phyloP scores from a whole-genome alignment of 2,113 vertebrate species.

The Platysternon megacephalum region DNA sequence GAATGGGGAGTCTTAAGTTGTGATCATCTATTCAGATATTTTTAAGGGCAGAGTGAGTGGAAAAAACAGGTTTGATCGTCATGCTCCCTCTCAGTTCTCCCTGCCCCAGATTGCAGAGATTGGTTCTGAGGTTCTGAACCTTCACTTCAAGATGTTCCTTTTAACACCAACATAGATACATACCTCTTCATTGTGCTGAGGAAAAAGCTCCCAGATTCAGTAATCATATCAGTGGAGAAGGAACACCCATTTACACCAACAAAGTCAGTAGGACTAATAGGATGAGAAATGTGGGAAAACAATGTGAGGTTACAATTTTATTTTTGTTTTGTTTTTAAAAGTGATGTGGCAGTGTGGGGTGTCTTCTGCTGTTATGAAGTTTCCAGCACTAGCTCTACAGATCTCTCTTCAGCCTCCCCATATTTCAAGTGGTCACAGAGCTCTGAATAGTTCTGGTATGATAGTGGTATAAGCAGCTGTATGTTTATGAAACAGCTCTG shows the following conservation, averaged over 20 bases:
- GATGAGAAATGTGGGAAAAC: not conserved
- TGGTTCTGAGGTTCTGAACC: not conserved
- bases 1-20: not conserved
- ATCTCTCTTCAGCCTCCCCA: not conserved
- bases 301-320: not conserved
- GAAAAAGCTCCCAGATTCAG: not conserved
- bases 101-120: not conserved
- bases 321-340: not conserved
- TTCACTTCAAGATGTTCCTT: not conserved
- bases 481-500: not conserved
- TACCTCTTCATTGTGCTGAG: not conserved
- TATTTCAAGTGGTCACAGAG: not conserved
- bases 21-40: not conserved
- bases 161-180: not conserved
- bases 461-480: not conserved
- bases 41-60: not conserved
- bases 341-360: not conserved
- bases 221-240: not conserved
- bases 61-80: not conserved
- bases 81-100: accelerated
- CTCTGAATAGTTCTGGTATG: not conserved
- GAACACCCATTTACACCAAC: not conserved
- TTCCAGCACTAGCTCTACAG: not conserved
- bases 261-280: not conserved
- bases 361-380: not conserved